Evolutionary conservation across 2,797 vertebrate genomes (phyloP).

Genomic region (Meriones psammophilus): DNA sequence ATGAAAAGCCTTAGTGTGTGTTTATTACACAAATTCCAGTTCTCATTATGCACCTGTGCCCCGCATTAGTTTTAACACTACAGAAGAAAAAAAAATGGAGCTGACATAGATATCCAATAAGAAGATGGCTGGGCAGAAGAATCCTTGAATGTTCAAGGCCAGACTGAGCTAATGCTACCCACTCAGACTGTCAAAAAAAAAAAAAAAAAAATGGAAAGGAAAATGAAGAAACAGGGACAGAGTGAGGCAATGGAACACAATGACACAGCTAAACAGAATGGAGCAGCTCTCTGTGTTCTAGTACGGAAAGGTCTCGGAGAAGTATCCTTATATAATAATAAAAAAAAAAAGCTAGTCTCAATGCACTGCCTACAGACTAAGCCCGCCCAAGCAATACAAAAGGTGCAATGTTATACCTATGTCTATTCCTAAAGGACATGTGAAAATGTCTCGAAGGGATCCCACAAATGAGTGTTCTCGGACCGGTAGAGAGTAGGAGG

Average conservation of each 20-base stretch:
- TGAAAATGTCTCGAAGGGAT: not conserved
- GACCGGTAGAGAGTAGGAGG: not conserved
- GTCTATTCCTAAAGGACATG: not conserved
- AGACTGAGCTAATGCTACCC: not conserved
- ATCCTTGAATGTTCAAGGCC: not conserved
- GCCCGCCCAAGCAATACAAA: conserved; percentile 9
- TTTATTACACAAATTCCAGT: conserved; percentile 27
- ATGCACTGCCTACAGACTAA: not conserved
- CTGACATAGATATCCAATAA: not conserved
- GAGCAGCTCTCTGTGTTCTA: not conserved
- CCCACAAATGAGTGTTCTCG: not conserved
- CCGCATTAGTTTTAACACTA: not conserved
- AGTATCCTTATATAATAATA: not conserved
- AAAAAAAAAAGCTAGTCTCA: conserved; percentile 20
- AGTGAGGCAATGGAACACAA: not conserved
- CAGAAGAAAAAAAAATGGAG: not conserved
- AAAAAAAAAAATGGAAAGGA: not conserved
- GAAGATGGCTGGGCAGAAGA: not conserved
- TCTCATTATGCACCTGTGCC: conserved; percentile 13
- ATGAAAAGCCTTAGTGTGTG: not conserved
- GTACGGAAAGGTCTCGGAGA: not conserved
- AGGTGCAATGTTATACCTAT: not conserved
- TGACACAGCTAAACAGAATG: conserved; percentile 27
- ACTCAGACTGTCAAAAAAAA: not conserved
- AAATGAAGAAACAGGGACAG: not conserved